Percentiles rank a stretch among this genome's conserved stretches.
Conservation (phyloP, 2,888 invertebrate species). For the Trissonchulus latispiculum region DNA sequence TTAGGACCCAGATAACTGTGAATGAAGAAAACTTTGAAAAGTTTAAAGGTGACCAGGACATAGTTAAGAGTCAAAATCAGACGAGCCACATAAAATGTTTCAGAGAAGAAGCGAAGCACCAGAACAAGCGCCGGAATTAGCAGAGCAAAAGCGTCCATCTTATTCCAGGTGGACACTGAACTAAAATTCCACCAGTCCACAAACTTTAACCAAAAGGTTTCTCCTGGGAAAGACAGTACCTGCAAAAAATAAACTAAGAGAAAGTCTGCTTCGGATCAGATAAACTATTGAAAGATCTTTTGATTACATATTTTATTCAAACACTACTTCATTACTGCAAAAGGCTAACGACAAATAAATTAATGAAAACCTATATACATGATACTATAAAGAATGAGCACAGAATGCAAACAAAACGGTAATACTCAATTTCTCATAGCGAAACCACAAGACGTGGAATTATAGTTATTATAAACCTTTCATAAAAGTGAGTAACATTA, state of each 20-base stretch:
- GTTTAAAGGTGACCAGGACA: slow-evolving; percentile 43
- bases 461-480: too few relatives aligned
- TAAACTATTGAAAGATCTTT: too few relatives aligned
- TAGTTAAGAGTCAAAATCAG: slow-evolving; percentile 45
- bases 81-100: slow-evolving; percentile 41
- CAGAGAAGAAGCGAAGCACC: slow-evolving; percentile 29
- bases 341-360: too few relatives aligned
- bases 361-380: too few relatives aligned
- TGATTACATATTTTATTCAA: too few relatives aligned
- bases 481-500: too few relatives aligned
- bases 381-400: too few relatives aligned
- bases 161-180: slow-evolving; percentile 36
- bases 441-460: too few relatives aligned
- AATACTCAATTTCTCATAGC: too few relatives aligned
- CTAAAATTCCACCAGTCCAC: slow-evolving; percentile 41
- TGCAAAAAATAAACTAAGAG: slow-evolving; percentile 19
- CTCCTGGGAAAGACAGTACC: slow-evolving; percentile 29
- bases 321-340: too few relatives aligned
- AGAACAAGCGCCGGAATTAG: slow-evolving; percentile 32
- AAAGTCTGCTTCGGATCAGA: too few relatives aligned
- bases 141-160: slow-evolving; percentile 29
- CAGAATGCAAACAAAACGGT: too few relatives aligned
- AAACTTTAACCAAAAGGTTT: slow-evolving; percentile 34
- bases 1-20: slow-evolving; percentile 47
- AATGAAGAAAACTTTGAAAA: slow-evolving; percentile 45